phyloP scores from a whole-genome alignment of 2,888 invertebrate genomes.

The Heliconius erato region DNA sequence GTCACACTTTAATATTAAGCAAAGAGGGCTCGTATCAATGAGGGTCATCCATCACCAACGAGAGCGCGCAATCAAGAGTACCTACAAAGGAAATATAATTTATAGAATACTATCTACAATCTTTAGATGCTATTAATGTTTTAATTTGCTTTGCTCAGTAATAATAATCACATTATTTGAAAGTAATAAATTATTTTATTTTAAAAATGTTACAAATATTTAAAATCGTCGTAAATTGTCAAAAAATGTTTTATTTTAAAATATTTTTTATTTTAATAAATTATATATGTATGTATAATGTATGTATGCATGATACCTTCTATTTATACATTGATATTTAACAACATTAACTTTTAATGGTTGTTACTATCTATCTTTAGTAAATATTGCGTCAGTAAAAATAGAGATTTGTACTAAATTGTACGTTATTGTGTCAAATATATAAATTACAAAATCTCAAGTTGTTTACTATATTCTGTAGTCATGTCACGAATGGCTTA shows the following conservation, averaged over 20 bases:
- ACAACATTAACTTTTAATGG: background rate
- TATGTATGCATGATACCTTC: too few relatives aligned
- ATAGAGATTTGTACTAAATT: background rate
- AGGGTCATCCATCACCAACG: conserved; percentile 61
- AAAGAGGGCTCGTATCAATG: conserved; percentile 63
- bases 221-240: too few relatives aligned
- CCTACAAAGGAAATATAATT: conserved; percentile 57
- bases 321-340: background rate
- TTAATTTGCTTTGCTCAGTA: background rate
- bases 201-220: too few relatives aligned
- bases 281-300: too few relatives aligned
- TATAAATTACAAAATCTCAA: background rate
- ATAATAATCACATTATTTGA: too few relatives aligned
- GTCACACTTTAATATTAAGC: conserved; percentile 74
- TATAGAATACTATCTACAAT: conserved; percentile 11
- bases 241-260: too few relatives aligned
- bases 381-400: background rate
- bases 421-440: background rate
- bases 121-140: conserved; percentile 6
- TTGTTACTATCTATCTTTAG: too few relatives aligned
- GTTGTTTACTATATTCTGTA: background rate
- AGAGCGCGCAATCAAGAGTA: conserved; percentile 68
- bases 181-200: too few relatives aligned
- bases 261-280: too few relatives aligned
- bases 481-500: conserved; percentile 26